Percentiles rank a stretch among this genome's conserved stretches.
These are phyloP conservation scores for Chelonia mydas DNA, from an alignment of 2,797 vertebrate genomes.

Conservation along the genomic window DNA sequence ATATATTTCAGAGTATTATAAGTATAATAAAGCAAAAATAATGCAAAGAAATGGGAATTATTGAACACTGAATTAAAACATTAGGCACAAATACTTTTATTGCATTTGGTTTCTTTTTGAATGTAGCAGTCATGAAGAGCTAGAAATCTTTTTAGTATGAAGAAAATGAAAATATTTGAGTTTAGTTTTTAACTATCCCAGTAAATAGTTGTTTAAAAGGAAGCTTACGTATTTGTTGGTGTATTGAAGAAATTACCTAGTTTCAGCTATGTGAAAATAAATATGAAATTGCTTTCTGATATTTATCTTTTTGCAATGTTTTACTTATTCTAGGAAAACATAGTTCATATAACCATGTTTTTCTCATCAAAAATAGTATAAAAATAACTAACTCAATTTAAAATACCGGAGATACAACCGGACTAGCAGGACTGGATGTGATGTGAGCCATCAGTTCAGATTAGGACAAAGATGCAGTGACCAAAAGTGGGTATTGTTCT, in stretches of 20 bases:
- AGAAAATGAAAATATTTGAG: conserved; percentile 33
- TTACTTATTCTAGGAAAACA: neutral
- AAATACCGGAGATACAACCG: neutral
- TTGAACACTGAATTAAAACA: conserved; percentile 77
- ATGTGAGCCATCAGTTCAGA: neutral
- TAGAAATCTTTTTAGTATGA: conserved; percentile 35
- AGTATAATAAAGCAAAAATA: conserved; percentile 79
- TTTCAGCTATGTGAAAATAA: neutral
- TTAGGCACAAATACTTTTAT: conserved; percentile 60
- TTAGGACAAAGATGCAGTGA: neutral
- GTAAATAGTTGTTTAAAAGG: conserved; percentile 20
- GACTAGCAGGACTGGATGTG: neutral
- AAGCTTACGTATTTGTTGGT: neutral
- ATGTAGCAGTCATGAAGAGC: conserved; percentile 35
- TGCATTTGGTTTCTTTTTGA: conserved; percentile 40
- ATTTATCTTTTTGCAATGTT: neutral
- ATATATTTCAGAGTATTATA: conserved; percentile 73
- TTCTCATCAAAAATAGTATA: neutral
- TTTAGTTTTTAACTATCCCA: neutral
- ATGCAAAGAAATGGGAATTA: conserved; percentile 73
- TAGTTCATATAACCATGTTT: neutral
- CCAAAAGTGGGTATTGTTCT: neutral
- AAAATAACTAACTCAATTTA: neutral
- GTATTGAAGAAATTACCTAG: neutral
- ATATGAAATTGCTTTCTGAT: neutral